Base-by-base conservation (phyloP, 2,888 invertebrate genomes). In the Meteorus colon region DNA sequence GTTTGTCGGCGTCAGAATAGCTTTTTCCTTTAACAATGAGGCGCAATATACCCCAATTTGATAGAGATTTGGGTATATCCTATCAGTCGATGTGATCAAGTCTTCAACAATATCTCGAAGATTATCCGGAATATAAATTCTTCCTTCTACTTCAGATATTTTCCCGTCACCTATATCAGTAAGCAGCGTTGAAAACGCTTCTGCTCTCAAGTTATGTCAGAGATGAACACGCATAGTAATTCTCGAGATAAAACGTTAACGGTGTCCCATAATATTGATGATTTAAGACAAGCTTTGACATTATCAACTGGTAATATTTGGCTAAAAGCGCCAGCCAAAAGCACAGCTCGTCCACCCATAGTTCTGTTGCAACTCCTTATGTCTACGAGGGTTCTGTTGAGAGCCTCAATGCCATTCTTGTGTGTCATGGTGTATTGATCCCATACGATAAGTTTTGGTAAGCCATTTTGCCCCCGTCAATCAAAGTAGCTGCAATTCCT, bases 121-220 rank as follows among this genome's bases (percentile, higher is more conserved):
- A 41, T 45, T 67, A n/a, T 6, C 24, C 45, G 67, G 67, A 16
- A 67, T 67, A 67, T 10, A 45, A 41, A 67, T 67, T 10, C 24
- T n/a, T 45, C 45, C 45, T 34, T 67, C 67, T 34, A 19, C 45
- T 67, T 67, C 67, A 19, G 67, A 19, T 41, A 67, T 45, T 8
- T 41, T 29, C 45, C 45, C 41, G 19, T 67, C 8, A 34, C 1
- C 34, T 34, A 8, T 34, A 6, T 34, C 34, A 34, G 2, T 34
- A 0, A 34, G 8, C 16, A 31, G 1, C 31, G 34, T 31, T 31
- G 2, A 31, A 2, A 31, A 65, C 16, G 34, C 34, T 65, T 65
- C 31, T 12, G 37, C 31, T 31, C 16, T 31, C 19, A 19, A n/a
- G 14, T 65, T 31, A 27, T 65, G 0, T 0, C 4, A 37, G 1